Evolutionary conservation across 2,888 invertebrate species (phyloP), one percentile per base, ranked within the genome.

Genomic region (Amphipyra tragopoginis): DNA sequence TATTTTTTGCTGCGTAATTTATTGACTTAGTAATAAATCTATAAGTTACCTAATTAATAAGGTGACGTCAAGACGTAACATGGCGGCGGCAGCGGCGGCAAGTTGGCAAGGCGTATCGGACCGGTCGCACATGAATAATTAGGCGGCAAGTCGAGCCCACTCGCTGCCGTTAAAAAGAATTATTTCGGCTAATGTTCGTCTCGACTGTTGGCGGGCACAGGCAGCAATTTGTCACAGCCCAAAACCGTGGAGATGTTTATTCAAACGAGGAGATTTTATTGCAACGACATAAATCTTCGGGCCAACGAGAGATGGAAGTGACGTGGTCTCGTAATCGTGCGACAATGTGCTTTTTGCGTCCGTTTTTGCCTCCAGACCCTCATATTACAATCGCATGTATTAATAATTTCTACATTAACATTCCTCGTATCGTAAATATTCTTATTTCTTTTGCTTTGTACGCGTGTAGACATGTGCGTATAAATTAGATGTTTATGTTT

Each of bases 191-290:
- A 92, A 90, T 90, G 90, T 85, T 87, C 87, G 85, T 87, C 88
- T 87, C 87, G 87, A 87, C 87, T 90, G 88, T 89, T 90, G 91
- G 90, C 90, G 88, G 86, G 83, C 83, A 87, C 82, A 85, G 84
- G 80, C 64, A 81, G 91, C 89, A 88, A 93, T 94, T 93, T 93
- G 92, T 93, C 92, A 93, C 92, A 86, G 87, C 85, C 83, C 83
- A 85, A 84, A 79, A 77, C 83, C 71, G 77, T 77, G 80, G 87
- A 89, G 90, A 92, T 93, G 92, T 93, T 93, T 93, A 93, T 93
- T 93, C 93, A 92, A 93, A 93, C 90, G 90, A 90, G 87, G 89
- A 90, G 89, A 91, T 93, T 93, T 93, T 92, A 93, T 93, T 92
- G 92, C 90, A 91, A 91, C 87, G 87, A 90, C 90, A 92, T 93